These are phyloP conservation scores for Halisarca cf. caerulea DNA, from an alignment of 37 sponge, comb jelly and placozoan species.

Conservation along the genomic window DNA sequence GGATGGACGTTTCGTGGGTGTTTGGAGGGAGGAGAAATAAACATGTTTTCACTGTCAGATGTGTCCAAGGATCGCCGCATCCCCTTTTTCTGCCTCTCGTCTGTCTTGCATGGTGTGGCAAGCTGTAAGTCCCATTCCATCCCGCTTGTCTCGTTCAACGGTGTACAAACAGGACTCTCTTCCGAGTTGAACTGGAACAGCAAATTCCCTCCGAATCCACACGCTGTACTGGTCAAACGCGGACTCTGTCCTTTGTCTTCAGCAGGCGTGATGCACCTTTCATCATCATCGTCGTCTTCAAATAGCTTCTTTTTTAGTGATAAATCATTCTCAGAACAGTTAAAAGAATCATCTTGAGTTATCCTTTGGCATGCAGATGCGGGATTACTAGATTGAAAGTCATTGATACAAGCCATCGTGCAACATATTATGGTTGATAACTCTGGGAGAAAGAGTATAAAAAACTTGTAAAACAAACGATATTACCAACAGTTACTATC, in stretches of 20 bases:
- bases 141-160: neutral
- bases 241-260: neutral
- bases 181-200: neutral
- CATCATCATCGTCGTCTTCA: neutral
- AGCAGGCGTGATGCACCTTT: neutral
- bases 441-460: no score
- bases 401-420: neutral
- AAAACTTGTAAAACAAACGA: no score
- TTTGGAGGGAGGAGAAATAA: conserved; percentile 6
- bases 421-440: no score
- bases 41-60: neutral
- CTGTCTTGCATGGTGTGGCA: neutral
- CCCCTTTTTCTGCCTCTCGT: neutral
- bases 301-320: conserved; percentile 7
- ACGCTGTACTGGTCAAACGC: neutral
- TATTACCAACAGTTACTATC: no score
- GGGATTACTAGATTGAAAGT: neutral
- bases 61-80: neutral
- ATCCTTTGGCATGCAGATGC: no score
- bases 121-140: conserved; percentile 23
- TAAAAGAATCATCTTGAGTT: no score
- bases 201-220: neutral
- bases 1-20: neutral
- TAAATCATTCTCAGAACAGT: neutral
- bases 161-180: neutral